Percentiles rank a stretch among this genome's conserved stretches.
phyloP scores from a whole-genome alignment of 2,888 invertebrate genomes.

The Phymatocera aterrima region DNA sequence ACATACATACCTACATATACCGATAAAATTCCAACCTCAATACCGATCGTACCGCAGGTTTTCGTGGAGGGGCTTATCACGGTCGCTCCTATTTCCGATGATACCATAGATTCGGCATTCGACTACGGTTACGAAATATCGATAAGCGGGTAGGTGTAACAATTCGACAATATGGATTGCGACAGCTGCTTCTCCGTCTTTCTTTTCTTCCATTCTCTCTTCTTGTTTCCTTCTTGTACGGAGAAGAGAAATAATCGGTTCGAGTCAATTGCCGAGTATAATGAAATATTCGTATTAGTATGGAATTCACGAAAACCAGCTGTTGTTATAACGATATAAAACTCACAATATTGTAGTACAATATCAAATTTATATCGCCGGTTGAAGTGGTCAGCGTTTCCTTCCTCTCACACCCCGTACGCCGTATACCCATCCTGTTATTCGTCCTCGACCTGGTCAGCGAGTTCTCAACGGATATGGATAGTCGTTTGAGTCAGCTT shows the following conservation, averaged over 20 bases:
- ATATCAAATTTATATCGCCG: neutral
- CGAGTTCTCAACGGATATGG: neutral
- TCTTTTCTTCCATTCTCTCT: no score
- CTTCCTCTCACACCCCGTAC: constrained; percentile 3
- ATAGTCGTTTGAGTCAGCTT: neutral
- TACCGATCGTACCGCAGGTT: constrained; percentile 1
- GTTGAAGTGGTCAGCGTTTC: neutral
- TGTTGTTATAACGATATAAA: neutral
- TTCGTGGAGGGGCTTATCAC: neutral
- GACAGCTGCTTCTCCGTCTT: no score
- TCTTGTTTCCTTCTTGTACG: no score
- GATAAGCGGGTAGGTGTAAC: no score
- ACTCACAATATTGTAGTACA: neutral
- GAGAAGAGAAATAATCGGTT: no score
- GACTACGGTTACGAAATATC: neutral
- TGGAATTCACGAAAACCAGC: neutral
- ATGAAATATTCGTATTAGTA: no score
- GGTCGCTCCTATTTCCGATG: neutral
- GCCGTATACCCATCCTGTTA: neutral
- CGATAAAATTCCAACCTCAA: neutral
- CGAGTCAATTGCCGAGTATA: no score
- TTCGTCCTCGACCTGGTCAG: constrained; percentile 15
- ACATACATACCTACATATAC: no score
- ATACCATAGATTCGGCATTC: neutral
- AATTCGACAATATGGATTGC: no score